Percentiles rank a stretch among this genome's conserved stretches.
These are phyloP conservation scores for Julus scanicus DNA, from an alignment of 2,888 invertebrate genomes.

Conservation along the genomic window DNA sequence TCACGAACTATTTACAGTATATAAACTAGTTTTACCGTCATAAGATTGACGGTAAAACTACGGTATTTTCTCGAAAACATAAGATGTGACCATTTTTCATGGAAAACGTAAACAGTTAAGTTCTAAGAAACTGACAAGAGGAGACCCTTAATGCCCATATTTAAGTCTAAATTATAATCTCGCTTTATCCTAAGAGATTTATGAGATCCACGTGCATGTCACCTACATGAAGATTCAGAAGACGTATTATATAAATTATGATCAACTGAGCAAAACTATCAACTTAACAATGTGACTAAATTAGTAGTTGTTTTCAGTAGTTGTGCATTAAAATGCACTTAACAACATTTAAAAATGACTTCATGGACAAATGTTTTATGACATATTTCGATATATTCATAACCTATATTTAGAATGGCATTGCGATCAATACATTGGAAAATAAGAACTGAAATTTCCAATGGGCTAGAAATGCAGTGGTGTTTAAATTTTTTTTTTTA, in stretches of 20 bases:
- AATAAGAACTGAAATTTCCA: no score
- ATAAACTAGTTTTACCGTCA: neutral
- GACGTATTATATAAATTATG: neutral
- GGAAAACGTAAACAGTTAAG: neutral
- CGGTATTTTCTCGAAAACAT: neutral
- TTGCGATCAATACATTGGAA: no score
- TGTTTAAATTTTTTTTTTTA: no score
- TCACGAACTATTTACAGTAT: neutral
- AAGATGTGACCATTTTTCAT: neutral
- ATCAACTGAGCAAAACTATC: neutral
- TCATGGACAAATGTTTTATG: no score
- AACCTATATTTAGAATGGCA: no score
- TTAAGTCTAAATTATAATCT: neutral
- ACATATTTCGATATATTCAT: no score
- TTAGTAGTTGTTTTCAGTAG: no score
- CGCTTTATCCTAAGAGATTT: neutral
- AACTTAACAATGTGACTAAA: neutral
- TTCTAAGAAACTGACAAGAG: neutral
- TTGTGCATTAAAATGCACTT: no score
- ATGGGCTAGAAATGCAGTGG: no score
- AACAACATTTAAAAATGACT: no score
- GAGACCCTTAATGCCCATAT: neutral
- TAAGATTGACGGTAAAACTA: neutral
- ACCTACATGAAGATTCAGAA: neutral
- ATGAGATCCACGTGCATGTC: neutral